Conservation (phyloP, 1,140 invertebrate species). For the Tetramorium simillimum region DNA sequence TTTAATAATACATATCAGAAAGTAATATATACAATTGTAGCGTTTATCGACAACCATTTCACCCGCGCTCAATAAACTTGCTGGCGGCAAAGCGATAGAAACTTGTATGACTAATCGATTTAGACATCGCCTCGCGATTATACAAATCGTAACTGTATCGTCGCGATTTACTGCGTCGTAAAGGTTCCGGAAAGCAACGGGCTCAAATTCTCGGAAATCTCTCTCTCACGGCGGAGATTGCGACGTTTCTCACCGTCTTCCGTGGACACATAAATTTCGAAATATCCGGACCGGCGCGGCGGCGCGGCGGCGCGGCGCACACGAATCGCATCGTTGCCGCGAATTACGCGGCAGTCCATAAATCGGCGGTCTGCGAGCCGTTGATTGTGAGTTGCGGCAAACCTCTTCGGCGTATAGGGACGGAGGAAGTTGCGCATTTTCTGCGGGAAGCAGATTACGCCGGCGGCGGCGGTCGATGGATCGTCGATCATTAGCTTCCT, state of each 20-base stretch:
- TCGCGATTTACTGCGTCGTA: slow-evolving; percentile 42
- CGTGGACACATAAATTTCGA: slow-evolving; percentile 40
- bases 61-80: not conserved
- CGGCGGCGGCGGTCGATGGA: slow-evolving; percentile 16
- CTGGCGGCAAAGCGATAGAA: not conserved
- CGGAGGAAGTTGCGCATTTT: slow-evolving; percentile 52
- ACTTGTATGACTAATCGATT: not conserved
- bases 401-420: not conserved
- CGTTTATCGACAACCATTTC: not conserved
- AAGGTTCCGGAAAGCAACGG: slow-evolving; percentile 18
- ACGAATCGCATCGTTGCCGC: slow-evolving; percentile 13
- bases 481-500: slow-evolving; percentile 42
- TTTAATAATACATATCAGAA: not conserved
- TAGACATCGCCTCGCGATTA: not conserved
- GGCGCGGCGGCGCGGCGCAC: not conserved
- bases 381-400: slow-evolving; percentile 21
- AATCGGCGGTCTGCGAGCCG: not conserved
- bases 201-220: slow-evolving; percentile 24
- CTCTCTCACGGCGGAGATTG: slow-evolving; percentile 1
- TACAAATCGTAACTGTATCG: slow-evolving; percentile 37
- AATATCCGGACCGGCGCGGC: slow-evolving; percentile 3
- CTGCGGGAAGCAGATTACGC: slow-evolving; percentile 54
- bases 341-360: slow-evolving; percentile 15
- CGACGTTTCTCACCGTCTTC: slow-evolving; percentile 1
- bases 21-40: not conserved